Conservation (phyloP, 2,113 vertebrate species). For the Burhinus oedicnemus region DNA sequence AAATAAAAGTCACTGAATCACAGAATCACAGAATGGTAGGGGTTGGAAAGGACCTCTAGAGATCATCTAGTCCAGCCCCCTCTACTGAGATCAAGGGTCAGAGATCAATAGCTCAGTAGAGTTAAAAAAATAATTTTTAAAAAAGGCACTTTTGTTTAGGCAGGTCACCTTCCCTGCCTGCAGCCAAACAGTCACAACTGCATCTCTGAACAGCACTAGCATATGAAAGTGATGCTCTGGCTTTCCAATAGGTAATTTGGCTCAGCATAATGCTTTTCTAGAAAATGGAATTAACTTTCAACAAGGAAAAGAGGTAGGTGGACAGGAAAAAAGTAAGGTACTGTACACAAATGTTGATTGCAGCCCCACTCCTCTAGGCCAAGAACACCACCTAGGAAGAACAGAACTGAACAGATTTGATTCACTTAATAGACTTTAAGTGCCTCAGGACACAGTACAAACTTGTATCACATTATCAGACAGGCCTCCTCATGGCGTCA, state of each 20-base stretch:
- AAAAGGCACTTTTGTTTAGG: background rate
- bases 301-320: background rate
- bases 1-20: background rate
- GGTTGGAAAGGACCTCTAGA: background rate
- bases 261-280: background rate
- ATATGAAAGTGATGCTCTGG: background rate
- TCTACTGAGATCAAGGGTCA: background rate
- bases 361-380: constrained; percentile 25
- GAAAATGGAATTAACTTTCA: constrained; percentile 16
- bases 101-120: background rate
- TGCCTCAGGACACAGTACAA: constrained; percentile 76
- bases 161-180: background rate
- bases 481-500: constrained; percentile 64
- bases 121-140: background rate
- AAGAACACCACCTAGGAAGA: constrained; percentile 56
- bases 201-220: background rate
- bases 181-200: background rate
- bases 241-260: background rate
- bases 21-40: background rate
- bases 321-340: background rate
- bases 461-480: constrained; percentile 81
- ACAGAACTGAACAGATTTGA: constrained; percentile 60
- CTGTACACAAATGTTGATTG: constrained; percentile 12
- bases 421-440: constrained; percentile 77
- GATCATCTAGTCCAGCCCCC: background rate